phyloP scores from a whole-genome alignment of 1,140 invertebrate genomes.

The Drosophila varians region DNA sequence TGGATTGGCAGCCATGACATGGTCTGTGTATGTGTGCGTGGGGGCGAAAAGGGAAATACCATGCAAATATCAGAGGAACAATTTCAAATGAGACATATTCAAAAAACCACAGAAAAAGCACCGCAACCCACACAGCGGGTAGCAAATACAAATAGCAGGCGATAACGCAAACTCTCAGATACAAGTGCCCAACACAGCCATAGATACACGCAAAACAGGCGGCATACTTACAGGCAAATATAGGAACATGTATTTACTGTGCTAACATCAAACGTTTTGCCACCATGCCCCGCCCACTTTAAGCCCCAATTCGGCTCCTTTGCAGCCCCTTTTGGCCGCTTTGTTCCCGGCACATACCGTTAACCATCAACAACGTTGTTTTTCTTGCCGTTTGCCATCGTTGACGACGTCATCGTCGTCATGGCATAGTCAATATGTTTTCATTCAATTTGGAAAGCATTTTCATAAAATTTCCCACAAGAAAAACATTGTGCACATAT shows the following conservation, averaged over 20 bases:
- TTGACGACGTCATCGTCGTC: constrained; percentile 58
- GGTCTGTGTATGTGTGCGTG: not conserved
- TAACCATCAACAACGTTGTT: constrained; percentile 60
- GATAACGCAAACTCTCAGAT: constrained; percentile 44
- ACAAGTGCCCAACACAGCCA: constrained; percentile 7
- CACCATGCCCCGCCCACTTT: not conserved
- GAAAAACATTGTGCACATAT: constrained; percentile 77
- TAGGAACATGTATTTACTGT: constrained; percentile 72
- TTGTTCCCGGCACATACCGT: constrained; percentile 8
- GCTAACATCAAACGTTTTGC: constrained; percentile 75
- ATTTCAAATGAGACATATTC: constrained; percentile 80
- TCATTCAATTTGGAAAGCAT: constrained; percentile 82
- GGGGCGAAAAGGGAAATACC: constrained; percentile 27
- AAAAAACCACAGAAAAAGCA: constrained; percentile 62
- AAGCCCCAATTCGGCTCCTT: not conserved
- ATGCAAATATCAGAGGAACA: constrained; percentile 69
- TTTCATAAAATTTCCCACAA: constrained; percentile 80
- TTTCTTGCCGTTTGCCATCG: constrained; percentile 63
- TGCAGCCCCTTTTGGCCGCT: not conserved
- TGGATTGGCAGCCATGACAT: not conserved
- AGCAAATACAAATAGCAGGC: constrained; percentile 66
- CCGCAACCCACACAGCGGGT: constrained; percentile 40
- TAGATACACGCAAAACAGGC: constrained; percentile 18
- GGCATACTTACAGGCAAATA: constrained; percentile 58
- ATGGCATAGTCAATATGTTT: constrained; percentile 80